Percentiles rank a stretch among this genome's conserved stretches.
Conservation (phyloP, 1,140 invertebrate genomes). For the Diachasmimorpha longicaudata region DNA sequence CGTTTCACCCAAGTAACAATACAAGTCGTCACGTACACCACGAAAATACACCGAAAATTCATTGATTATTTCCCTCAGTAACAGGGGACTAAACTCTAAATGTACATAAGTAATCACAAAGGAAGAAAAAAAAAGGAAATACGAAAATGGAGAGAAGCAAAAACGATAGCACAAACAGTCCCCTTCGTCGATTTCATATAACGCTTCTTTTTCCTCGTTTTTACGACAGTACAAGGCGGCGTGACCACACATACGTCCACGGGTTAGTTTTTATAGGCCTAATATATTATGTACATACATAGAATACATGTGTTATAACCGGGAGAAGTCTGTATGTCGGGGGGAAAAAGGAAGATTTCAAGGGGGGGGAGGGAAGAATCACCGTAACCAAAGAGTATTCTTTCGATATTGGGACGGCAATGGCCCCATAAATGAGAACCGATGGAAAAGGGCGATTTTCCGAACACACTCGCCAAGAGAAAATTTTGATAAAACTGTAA, state of each 20-base stretch:
- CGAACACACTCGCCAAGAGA: neutral
- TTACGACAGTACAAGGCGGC: slow-evolving; percentile 50
- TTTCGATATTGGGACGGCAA: slow-evolving; percentile 26
- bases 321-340: neutral
- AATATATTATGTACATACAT: slow-evolving; percentile 32
- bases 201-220: slow-evolving; percentile 34
- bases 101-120: slow-evolving; percentile 8
- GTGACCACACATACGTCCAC: slow-evolving; percentile 44
- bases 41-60: neutral
- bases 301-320: slow-evolving; percentile 16
- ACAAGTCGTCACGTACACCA: neutral
- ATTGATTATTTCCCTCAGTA: neutral
- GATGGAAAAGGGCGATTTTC: slow-evolving; percentile 17
- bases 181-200: slow-evolving; percentile 24
- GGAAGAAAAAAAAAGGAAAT: slow-evolving; percentile 23
- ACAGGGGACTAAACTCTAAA: slow-evolving; percentile 4
- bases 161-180: slow-evolving; percentile 29
- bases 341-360: neutral
- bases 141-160: slow-evolving; percentile 37
- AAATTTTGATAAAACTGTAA: neutral
- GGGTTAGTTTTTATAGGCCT: slow-evolving; percentile 34
- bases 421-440: slow-evolving; percentile 28
- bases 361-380: slow-evolving; percentile 9
- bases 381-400: neutral
- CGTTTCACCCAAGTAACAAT: neutral